Base-by-base conservation (phyloP, 2,888 invertebrate species). In the Piscicola geometra region DNA sequence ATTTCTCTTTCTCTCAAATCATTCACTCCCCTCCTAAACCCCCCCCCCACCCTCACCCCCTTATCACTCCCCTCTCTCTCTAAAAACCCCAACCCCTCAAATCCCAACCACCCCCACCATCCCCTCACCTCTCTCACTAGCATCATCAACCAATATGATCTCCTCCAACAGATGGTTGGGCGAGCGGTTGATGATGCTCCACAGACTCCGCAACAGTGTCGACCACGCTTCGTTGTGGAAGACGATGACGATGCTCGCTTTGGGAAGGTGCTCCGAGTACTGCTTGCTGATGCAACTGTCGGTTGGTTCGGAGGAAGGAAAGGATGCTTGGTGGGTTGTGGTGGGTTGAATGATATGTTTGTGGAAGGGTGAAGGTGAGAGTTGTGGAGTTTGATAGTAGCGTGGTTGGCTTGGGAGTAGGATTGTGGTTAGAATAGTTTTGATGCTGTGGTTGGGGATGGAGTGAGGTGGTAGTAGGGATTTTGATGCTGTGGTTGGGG, bases 161-260 rank as follows among this genome's bases (percentile, higher is more conserved):
- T 97, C 95, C 82, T 93, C 91, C 82, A 99, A 91, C 75, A 98
- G 89, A 81, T 92, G 90, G 18, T 89, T 86, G 0, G 98, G 98
- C 0, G 98, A 96, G 79, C 94, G 88, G 84, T 98, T 95, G 75
- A 99, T 86, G n/a, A 99, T 94, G 12, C 94, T 95, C 86, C 97
- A 96, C 0, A 98, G 95, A 0, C 98, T 97, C 74, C 98, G 88
- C 76, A 98, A 86, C 36, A 99, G 88, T 21, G 97, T 96, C 0
- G 95, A 94, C 97, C 98, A 99, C 0, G 98, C 98, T 87, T 99
- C 99, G 86, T 99, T 99, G 88, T 99, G 98, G 80, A 86, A 86
- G 78, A 85, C 85, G 68, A 86, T 82, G 25, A 86, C 83, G 2
- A 86, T 84, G 74, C 83, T 84, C 9, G 86, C 85, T 76, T 85